Percentiles rank a stretch among this genome's conserved stretches.
phyloP scores from a whole-genome alignment of 2,888 invertebrate species.

The Philaethria dido region DNA sequence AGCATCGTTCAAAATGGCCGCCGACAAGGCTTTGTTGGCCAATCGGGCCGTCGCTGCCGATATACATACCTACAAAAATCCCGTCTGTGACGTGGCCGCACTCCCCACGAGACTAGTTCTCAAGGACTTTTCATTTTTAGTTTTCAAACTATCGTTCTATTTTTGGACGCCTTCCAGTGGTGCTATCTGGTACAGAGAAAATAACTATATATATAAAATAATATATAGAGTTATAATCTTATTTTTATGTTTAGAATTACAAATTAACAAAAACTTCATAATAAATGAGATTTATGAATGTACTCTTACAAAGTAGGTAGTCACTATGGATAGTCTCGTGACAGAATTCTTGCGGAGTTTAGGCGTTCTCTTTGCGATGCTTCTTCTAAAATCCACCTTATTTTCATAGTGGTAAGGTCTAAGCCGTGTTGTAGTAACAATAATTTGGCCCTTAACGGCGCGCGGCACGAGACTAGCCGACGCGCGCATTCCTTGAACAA shows the following conservation, averaged over 20 bases:
- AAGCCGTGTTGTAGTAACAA: constrained; percentile 38
- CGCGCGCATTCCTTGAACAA: constrained; percentile 81
- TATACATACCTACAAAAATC: constrained; percentile 75
- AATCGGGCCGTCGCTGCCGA: constrained; percentile 68
- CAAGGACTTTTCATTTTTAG: constrained; percentile 81
- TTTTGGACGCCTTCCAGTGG: constrained; percentile 48
- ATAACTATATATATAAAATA: neutral
- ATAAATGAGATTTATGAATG: constrained; percentile 75
- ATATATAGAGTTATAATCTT: constrained; percentile 2
- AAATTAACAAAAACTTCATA: constrained; percentile 47
- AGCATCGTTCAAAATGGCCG: constrained; percentile 87
- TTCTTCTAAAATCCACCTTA: constrained; percentile 59
- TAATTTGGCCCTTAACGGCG: constrained; percentile 58
- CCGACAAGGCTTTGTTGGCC: constrained; percentile 80
- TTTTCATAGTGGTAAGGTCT: constrained; percentile 41
- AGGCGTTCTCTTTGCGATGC: constrained; percentile 46
- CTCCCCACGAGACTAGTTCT: constrained; percentile 81
- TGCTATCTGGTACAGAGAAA: neutral
- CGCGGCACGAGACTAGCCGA: constrained; percentile 78
- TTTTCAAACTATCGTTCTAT: constrained; percentile 58
- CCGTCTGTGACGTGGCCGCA: constrained; percentile 74
- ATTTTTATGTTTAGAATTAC: constrained; percentile 21
- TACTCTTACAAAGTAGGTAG: constrained; percentile 81
- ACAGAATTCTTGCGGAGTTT: constrained; percentile 49
- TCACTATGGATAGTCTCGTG: constrained; percentile 76